Evolutionary conservation across 2,888 invertebrate genomes (phyloP), one percentile per base, ranked within the genome.

Genomic region (Drosophila macrospina): DNA sequence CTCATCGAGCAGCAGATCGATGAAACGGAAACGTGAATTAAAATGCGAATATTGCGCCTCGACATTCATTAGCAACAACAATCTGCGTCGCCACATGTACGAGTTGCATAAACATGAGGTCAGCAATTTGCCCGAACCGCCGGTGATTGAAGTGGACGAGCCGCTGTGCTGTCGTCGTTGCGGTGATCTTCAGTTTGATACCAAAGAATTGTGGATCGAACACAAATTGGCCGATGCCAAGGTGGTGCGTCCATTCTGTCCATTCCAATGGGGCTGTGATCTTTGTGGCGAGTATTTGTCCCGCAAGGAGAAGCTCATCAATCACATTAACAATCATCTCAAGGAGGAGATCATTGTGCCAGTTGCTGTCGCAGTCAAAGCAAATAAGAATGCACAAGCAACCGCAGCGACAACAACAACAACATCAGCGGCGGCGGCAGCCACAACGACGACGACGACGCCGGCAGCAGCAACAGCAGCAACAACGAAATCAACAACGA

Each of bases 241-340:
- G 30, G 83, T 89, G 8, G 90, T 90, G 67, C 91, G 90, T 65
- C 90, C 91, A 5, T 91, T 90, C 44, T 90, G 91, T 26, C 91
- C 92, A 64, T 92, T 91, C 77, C 92, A 92, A 61, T 92, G 92
- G 92, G 91, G 91, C 60, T 92, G 92, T 70, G 92, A 92, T 57
- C 82, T 92, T 45, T 92, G 92, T 60, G 91, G 92, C 32, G 90
- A 91, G 45, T 90, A 92, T 64, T 87, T 92, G 54, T 92, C 92
- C 26, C 90, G 92, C 36, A 92, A 92, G 50, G 92, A 92, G 75
- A 91, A 92, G 66, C 82, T 92, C 11, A 85, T 92, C 48, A 91
- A 92, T 80, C 92, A 92, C 69, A 90, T 92, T 69, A 87, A 91
- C 56, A 90, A 90, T 55, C 92, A 92, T 74, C 87, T 92, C 56